These are phyloP conservation scores for Cantharis rustica DNA, from an alignment of 2,888 invertebrate genomes.

Conservation along the genomic window DNA sequence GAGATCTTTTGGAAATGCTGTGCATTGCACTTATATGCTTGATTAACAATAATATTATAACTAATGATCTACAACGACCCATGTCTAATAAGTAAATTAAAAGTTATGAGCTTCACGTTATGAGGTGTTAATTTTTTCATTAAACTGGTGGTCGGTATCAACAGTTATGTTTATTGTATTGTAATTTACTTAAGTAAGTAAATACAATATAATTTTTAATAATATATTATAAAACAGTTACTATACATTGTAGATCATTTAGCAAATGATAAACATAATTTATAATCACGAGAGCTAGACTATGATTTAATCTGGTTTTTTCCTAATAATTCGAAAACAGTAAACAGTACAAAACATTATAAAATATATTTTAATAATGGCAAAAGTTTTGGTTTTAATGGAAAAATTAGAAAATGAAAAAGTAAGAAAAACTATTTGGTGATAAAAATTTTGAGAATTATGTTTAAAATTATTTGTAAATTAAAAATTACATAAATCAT, in stretches of 20 bases:
- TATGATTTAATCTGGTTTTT: no score
- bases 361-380: no score
- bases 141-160: not conserved
- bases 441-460: no score
- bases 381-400: no score
- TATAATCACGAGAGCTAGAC: no score
- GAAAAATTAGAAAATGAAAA: no score
- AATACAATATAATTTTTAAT: not conserved
- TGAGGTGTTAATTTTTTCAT: not conserved
- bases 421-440: no score
- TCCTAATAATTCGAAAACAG: no score
- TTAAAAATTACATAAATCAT: not conserved
- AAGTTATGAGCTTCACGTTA: not conserved
- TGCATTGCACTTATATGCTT: not conserved
- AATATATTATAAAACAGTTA: no score
- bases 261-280: no score
- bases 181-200: not conserved
- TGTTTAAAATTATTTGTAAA: not conserved
- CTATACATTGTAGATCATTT: no score
- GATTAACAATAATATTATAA: not conserved
- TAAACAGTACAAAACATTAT: no score
- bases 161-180: not conserved
- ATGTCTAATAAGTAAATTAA: not conserved
- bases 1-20: constrained; percentile 15
- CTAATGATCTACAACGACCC: not conserved